Evolutionary conservation across 2,888 invertebrate species (phyloP).

Genomic region (Stegophylla sp.): DNA sequence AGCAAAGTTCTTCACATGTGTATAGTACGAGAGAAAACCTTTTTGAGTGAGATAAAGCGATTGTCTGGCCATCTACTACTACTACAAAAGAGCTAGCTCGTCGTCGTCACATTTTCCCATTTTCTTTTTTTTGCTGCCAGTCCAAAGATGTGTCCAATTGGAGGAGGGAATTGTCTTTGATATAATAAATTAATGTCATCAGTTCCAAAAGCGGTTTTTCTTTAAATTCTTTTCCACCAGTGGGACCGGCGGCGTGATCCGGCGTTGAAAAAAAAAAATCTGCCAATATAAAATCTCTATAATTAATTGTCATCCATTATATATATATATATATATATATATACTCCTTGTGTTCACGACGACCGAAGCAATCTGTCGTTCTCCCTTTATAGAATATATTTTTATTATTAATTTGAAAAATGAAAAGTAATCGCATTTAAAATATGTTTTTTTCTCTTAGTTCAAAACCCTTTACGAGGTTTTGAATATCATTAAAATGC

Average conservation of each 20-base stretch:
- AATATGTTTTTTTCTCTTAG: no score
- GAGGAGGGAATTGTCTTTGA: conserved; percentile 52
- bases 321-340: no score
- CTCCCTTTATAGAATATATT: neutral
- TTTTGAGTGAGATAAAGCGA: conserved; percentile 56
- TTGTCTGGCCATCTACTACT: conserved; percentile 38
- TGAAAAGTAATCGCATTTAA: no score
- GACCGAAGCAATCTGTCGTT: neutral
- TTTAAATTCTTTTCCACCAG: conserved; percentile 40
- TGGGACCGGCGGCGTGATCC: neutral
- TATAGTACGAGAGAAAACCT: conserved; percentile 50
- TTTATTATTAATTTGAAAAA: neutral
- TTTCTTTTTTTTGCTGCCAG: conserved; percentile 26
- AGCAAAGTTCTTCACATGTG: conserved; percentile 47
- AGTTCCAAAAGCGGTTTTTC: conserved; percentile 49
- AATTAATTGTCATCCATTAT: conserved; percentile 32
- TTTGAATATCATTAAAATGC: no score
- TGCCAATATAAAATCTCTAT: conserved; percentile 51
- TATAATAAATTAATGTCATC: conserved; percentile 58
- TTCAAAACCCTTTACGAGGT: no score
- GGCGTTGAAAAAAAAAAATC: conserved; percentile 26
- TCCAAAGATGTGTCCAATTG: conserved; percentile 50
- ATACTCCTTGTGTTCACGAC: conserved; percentile 24
- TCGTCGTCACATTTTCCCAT: conserved; percentile 49
- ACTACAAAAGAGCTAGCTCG: conserved; percentile 48